Evolutionary conservation across 2,888 invertebrate genomes (phyloP).

Genomic region (Eupelmus urozonus): DNA sequence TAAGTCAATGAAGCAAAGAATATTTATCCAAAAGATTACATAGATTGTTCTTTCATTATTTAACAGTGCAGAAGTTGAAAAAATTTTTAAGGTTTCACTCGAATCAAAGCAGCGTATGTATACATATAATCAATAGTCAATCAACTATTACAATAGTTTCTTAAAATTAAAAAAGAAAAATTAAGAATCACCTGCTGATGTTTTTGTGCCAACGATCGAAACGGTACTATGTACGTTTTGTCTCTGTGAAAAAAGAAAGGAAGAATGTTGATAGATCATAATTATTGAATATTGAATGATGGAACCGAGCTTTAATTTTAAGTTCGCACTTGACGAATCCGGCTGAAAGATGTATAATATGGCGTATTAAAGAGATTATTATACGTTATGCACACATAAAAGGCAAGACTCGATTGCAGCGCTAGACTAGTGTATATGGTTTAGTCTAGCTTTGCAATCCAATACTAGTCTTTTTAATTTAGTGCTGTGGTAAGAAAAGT

Average conservation of each 20-base stretch:
- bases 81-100: slow-evolving; percentile 17
- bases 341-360: background rate
- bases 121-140: background rate
- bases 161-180: background rate
- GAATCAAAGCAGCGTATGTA: slow-evolving; percentile 17
- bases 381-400: background rate
- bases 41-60: slow-evolving; percentile 28
- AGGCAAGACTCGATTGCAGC: slow-evolving; percentile 26
- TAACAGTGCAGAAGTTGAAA: background rate
- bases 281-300: background rate
- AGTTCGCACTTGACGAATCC: slow-evolving; percentile 11
- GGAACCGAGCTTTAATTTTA: slow-evolving; percentile 27
- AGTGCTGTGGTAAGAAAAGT: slow-evolving; percentile 21
- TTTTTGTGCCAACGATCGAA: slow-evolving; percentile 48
- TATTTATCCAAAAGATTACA: slow-evolving; percentile 12
- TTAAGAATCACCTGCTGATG: slow-evolving; percentile 12
- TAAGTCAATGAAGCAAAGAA: slow-evolving; percentile 21
- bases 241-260: background rate
- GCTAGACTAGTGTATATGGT: background rate
- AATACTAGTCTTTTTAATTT: slow-evolving; percentile 8
- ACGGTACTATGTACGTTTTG: slow-evolving; percentile 38
- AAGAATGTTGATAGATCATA: slow-evolving; percentile 4
- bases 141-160: slow-evolving; percentile 1
- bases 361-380: slow-evolving; percentile 26
- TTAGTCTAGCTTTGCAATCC: slow-evolving; percentile 17